A percentile compares a stretch with the other conserved stretches of the same genome.
These are phyloP conservation scores for Mycteria americana DNA, from an alignment of 2,797 vertebrate species.

Conservation along the genomic window DNA sequence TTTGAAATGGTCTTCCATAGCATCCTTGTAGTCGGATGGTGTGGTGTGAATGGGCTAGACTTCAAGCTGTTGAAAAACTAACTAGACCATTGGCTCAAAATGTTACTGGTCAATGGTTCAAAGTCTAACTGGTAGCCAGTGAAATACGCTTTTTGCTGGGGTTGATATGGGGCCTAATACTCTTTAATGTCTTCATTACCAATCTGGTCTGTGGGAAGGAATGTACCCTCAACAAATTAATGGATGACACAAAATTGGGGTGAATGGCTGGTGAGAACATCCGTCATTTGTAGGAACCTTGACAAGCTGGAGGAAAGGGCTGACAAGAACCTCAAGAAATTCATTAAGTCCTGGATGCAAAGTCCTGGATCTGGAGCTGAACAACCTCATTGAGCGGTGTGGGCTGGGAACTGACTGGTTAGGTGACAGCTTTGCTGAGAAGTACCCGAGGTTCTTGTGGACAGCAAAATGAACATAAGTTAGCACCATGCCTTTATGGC, in stretches of 20 bases:
- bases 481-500: not conserved
- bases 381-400: not conserved
- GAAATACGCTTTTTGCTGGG: not conserved
- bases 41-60: not conserved
- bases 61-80: not conserved
- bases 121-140: not conserved
- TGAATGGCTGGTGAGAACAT: not conserved
- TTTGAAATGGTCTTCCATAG: not conserved
- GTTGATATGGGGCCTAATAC: not conserved
- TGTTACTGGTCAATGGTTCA: not conserved
- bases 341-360: not conserved
- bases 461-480: not conserved
- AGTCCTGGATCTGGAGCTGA: not conserved
- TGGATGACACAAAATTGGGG: not conserved
- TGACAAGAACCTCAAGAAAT: not conserved
- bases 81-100: not conserved
- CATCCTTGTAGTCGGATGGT: not conserved
- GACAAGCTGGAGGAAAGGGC: not conserved
- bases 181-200: not conserved
- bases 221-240: not conserved
- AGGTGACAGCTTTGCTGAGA: not conserved
- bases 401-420: not conserved
- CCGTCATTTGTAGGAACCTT: not conserved
- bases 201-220: not conserved
- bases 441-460: not conserved